Base-by-base conservation (phyloP, 2,797 vertebrate species). In the Argya squamiceps region DNA sequence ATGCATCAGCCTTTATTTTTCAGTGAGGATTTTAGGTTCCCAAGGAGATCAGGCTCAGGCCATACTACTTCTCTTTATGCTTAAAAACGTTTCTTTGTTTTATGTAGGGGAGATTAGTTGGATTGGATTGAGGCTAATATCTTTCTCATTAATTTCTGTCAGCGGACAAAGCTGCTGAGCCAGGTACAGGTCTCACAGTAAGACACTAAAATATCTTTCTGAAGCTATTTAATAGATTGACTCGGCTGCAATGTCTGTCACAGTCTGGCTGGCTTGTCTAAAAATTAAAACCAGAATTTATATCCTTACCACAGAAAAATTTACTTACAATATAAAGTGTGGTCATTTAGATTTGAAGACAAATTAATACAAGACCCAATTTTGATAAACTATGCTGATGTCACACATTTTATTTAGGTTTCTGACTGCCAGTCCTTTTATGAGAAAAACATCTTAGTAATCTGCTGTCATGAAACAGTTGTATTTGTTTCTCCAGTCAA, bases 221-320 rank as follows among this genome's bases (percentile, higher is more conserved):
- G 74, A 92, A 92, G 70, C 43, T 75, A n/a, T 74, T 93, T 75
- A 76, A 84, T 70, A 93, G 87, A 85, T 24, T 60, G 76, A 21
- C 39, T 49, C 46, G 47, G 75, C 71, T 90, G 59, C 79, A 92
- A 53, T 1, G 10, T 76, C 89, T 92, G 82, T 70, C 70, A 84
- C 79, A 69, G 53, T 41, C 89, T 96, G 81, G 4, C 55, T 90
- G 55, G n/a, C 63, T 89, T 29, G 17, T 69, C 70, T 87, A 55
- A 92, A 91, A 76, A 79, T 60, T 76, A 44, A 71, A 84, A 56
- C 1, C 22, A 65, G 65, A 84, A 76, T 76, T 46, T 73, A 44
- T 59, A 84, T 34, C 84, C 47, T 74, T 77, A 74, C 15, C 55
- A 81, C 24, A 49, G 46, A 81, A 88, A 24, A 82, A 76, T 62